Evolutionary conservation across 1,140 invertebrate genomes (phyloP).

Genomic region (Aphaenogaster ashmeadi): DNA sequence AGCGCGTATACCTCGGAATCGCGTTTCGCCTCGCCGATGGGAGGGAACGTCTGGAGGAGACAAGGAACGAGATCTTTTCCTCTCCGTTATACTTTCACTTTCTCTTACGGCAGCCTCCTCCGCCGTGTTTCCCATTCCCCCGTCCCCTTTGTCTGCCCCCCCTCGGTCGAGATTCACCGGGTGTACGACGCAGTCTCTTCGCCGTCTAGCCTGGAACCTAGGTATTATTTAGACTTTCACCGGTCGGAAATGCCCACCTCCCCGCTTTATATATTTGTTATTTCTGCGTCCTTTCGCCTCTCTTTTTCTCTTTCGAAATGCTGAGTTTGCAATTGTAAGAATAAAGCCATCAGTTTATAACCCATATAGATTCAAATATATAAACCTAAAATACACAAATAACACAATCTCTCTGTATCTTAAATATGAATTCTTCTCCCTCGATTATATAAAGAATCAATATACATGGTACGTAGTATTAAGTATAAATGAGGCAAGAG

Average conservation of each 20-base stretch:
- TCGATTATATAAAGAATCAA: neutral
- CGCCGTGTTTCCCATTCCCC: conserved; percentile 66
- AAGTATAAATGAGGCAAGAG: neutral
- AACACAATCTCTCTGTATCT: neutral
- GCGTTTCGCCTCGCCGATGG: conserved; percentile 61
- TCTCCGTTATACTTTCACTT: conserved; percentile 78
- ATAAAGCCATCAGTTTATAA: neutral
- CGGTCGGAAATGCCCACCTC: conserved; percentile 68
- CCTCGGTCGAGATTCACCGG: conserved; percentile 71
- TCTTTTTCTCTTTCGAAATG: conserved; percentile 9
- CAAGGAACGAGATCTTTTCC: conserved; percentile 71
- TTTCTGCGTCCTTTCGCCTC: conserved; percentile 50
- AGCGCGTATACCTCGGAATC: conserved; percentile 42
- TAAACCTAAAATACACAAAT: neutral
- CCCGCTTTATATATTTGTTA: conserved; percentile 73
- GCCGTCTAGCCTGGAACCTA: conserved; percentile 73
- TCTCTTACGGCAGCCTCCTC: conserved; percentile 69
- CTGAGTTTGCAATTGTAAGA: conserved; percentile 9
- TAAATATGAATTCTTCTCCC: neutral
- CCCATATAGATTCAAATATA: neutral
- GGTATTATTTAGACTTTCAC: conserved; percentile 78
- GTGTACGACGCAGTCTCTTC: conserved; percentile 76
- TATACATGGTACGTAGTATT: neutral
- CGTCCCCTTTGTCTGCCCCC: conserved; percentile 18
- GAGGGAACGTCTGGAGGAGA: conserved; percentile 67